These are phyloP conservation scores for Dendrophyllia cribrosa DNA, from an alignment of 64 coral and sea anemone genomes.

Conservation along the genomic window DNA sequence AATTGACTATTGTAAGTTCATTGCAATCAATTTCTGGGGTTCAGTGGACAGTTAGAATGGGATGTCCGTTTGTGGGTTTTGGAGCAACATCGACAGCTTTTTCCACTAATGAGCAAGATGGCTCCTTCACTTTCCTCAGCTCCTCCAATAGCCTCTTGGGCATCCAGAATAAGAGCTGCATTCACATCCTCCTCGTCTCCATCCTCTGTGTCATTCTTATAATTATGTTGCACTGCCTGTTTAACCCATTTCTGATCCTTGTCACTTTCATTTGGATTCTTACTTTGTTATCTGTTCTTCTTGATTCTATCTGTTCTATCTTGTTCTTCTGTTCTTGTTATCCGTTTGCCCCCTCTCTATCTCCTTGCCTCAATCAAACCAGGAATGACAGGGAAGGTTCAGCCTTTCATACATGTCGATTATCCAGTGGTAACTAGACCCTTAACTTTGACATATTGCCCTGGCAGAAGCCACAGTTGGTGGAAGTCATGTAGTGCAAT, in stretches of 20 bases:
- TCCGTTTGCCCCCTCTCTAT: constrained; percentile 30
- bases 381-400: constrained; percentile 54
- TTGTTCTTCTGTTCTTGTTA: constrained; percentile 13
- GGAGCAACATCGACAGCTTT: constrained; percentile 22
- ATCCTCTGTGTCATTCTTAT: background rate
- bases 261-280: constrained; percentile 39
- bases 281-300: no score
- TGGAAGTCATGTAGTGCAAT: constrained; percentile 24
- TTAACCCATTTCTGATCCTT: constrained; percentile 57
- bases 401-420: constrained; percentile 52
- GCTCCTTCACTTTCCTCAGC: constrained; percentile 22
- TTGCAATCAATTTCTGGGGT: constrained; percentile 21
- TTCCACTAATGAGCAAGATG: constrained; percentile 23
- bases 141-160: constrained; percentile 19
- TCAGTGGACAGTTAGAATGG: constrained; percentile 26
- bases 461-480: constrained; percentile 13
- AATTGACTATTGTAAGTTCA: no score
- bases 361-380: constrained; percentile 9
- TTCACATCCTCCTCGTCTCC: no score
- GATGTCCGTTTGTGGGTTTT: constrained; percentile 28
- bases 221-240: constrained; percentile 31
- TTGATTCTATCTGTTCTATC: no score
- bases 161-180: no score
- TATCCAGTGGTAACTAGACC: constrained; percentile 48
- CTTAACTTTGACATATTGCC: constrained; percentile 37